These are phyloP conservation scores for Chrysochloris asiatica DNA, from an alignment of 2,113 vertebrate species.

Conservation along the genomic window DNA sequence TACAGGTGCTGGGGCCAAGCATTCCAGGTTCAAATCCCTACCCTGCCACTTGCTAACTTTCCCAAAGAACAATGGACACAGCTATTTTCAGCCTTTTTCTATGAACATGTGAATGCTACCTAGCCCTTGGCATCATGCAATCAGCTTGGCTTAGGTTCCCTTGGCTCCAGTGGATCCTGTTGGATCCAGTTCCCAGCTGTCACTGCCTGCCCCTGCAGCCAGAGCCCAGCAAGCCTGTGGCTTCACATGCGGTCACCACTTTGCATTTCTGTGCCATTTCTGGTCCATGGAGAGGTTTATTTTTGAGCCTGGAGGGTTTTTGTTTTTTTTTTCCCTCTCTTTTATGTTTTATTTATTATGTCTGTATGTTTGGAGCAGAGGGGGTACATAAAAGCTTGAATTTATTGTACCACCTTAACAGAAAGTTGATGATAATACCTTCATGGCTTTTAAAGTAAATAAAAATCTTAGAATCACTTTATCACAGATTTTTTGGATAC, in stretches of 20 bases:
- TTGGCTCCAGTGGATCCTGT: neutral
- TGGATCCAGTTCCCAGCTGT: neutral
- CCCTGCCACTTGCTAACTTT: neutral
- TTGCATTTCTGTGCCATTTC: slow-evolving; percentile 48
- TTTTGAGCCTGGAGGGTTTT: slow-evolving; percentile 12
- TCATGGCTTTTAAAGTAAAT: slow-evolving; percentile 34
- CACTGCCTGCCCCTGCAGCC: slow-evolving; percentile 2
- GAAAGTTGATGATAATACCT: slow-evolving; percentile 39
- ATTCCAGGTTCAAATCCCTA: neutral
- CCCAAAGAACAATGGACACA: neutral
- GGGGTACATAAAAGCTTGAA: slow-evolving; percentile 26
- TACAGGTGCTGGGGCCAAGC: neutral
- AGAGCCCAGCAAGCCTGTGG: slow-evolving; percentile 42
- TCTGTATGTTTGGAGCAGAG: slow-evolving; percentile 12
- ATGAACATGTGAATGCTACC: neutral
- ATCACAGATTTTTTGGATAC: slow-evolving; percentile 36
- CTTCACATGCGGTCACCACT: neutral
- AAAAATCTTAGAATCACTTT: slow-evolving; percentile 9
- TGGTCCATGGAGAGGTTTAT: slow-evolving; percentile 41
- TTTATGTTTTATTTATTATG: slow-evolving; percentile 64
- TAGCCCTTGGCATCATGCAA: neutral
- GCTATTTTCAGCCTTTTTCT: neutral
- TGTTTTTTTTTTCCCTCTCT: neutral
- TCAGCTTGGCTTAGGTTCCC: neutral
- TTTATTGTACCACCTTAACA: neutral